A percentile compares a stretch with the other conserved stretches of the same genome.
Evolutionary conservation across 2,113 vertebrate species (phyloP).

Genomic region (Pelobates fuscus): DNA sequence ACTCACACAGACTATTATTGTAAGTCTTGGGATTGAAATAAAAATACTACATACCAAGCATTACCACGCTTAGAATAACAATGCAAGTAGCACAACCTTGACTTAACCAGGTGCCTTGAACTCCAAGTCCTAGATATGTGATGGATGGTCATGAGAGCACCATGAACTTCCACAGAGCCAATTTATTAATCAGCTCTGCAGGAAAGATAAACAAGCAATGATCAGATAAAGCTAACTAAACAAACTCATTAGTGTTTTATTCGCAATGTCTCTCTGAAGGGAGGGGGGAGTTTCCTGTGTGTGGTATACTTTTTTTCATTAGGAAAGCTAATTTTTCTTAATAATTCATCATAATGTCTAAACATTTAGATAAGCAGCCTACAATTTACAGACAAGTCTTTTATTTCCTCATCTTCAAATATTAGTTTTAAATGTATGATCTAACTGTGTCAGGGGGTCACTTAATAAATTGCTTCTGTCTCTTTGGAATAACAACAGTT

Average conservation of each 20-base stretch:
- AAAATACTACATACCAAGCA: no score
- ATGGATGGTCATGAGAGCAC: slow-evolving; percentile 33
- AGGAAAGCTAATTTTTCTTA: slow-evolving; percentile 31
- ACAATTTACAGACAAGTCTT: slow-evolving; percentile 40
- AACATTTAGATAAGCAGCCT: slow-evolving; percentile 43
- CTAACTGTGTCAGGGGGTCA: slow-evolving; percentile 4
- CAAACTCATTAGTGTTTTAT: slow-evolving; percentile 37
- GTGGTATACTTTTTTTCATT: slow-evolving; percentile 21
- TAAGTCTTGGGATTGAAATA: no score
- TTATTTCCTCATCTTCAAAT: slow-evolving; percentile 34
- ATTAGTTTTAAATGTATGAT: slow-evolving; percentile 15
- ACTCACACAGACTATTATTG: no score
- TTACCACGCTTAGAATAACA: not conserved
- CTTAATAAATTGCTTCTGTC: slow-evolving; percentile 12
- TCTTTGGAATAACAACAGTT: slow-evolving; percentile 10
- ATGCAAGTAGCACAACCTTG: slow-evolving; percentile 14
- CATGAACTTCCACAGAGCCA: slow-evolving; percentile 8
- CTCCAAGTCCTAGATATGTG: slow-evolving; percentile 8
- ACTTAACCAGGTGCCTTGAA: slow-evolving; percentile 26
- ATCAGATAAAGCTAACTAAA: slow-evolving; percentile 39
- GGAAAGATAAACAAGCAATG: slow-evolving; percentile 37
- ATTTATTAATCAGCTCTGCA: slow-evolving; percentile 26
- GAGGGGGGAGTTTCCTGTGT: slow-evolving; percentile 29
- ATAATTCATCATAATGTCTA: slow-evolving; percentile 46
- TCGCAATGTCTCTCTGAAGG: slow-evolving; percentile 5